Evolutionary conservation across 2,797 vertebrate species (phyloP).

Genomic region (Smutsia temminckii): DNA sequence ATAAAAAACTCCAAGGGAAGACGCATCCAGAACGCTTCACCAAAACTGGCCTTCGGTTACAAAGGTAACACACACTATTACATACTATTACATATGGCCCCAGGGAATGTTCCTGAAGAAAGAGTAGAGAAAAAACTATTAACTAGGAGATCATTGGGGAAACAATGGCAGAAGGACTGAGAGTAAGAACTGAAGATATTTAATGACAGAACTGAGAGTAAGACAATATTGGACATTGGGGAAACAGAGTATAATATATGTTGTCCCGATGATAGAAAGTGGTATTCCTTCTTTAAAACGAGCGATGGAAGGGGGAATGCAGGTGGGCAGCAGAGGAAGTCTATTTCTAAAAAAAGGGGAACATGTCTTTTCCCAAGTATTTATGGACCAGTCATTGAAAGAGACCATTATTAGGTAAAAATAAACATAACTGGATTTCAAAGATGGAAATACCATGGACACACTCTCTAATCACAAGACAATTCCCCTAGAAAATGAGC

Average conservation of each 20-base stretch:
- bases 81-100: too few relatives aligned
- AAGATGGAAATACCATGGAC: not conserved
- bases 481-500: not conserved
- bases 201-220: not conserved
- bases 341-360: not conserved
- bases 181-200: not conserved
- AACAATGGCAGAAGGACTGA: not conserved
- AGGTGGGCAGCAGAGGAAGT: not conserved
- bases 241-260: not conserved
- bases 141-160: not conserved
- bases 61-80: not conserved
- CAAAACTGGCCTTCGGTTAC: not conserved
- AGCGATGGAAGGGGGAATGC: not conserved
- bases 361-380: not conserved
- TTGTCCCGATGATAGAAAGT: not conserved
- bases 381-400: not conserved
- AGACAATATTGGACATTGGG: not conserved
- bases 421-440: not conserved
- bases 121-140: not conserved
- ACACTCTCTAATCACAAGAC: not conserved
- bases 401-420: not conserved
- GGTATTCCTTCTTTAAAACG: not conserved
- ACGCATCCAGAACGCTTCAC: not conserved
- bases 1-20: not conserved
- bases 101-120: not conserved